These are phyloP conservation scores for Bilobella aurantiaca DNA, from an alignment of 1,140 invertebrate genomes.

Conservation along the genomic window DNA sequence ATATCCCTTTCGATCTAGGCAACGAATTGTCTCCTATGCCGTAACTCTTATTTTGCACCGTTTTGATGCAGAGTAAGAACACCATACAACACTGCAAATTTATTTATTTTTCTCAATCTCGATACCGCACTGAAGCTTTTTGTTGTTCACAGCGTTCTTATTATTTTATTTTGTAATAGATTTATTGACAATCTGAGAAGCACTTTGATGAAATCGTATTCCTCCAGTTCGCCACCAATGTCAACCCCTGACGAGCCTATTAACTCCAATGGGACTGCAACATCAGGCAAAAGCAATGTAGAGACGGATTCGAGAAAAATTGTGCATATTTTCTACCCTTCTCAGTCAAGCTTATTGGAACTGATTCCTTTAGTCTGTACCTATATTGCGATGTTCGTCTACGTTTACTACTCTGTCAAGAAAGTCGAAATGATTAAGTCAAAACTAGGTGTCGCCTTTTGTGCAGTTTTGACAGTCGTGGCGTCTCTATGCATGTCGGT, in stretches of 20 bases:
- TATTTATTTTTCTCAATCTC: background rate
- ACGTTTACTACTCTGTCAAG: constrained; percentile 87
- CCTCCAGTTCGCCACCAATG: background rate
- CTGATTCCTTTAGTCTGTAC: constrained; percentile 71
- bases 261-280: background rate
- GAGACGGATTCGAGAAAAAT: constrained; percentile 30
- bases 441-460: constrained; percentile 78
- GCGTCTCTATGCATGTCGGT: constrained; percentile 85
- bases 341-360: constrained; percentile 74
- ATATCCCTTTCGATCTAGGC: constrained; percentile 67
- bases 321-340: constrained; percentile 71
- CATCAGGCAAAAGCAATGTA: background rate
- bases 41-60: constrained; percentile 75
- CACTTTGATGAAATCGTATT: background rate
- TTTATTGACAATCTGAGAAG: constrained; percentile 1
- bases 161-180: background rate
- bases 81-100: background rate
- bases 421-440: constrained; percentile 90
- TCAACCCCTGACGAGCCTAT: background rate
- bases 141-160: background rate
- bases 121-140: too few relatives aligned
- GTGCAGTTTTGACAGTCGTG: constrained; percentile 76
- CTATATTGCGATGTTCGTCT: constrained; percentile 75
- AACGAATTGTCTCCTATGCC: constrained; percentile 77
- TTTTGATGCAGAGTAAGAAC: constrained; percentile 59